Base-by-base conservation (phyloP, 2,113 vertebrate species). In the Chaetorhynchus papuensis region DNA sequence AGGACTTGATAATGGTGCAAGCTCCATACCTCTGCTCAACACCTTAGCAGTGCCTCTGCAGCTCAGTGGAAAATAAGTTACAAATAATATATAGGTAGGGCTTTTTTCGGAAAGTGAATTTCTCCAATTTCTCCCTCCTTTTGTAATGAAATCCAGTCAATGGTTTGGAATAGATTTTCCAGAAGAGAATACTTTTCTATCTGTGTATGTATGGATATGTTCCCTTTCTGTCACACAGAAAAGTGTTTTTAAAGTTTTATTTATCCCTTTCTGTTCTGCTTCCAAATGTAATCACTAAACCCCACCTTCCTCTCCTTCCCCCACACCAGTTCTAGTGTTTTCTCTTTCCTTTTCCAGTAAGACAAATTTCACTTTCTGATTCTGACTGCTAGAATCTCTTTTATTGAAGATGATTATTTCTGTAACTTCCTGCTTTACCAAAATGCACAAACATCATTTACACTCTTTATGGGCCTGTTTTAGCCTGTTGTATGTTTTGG, bases 91-190 rank as follows among this genome's bases (percentile, higher is more conserved):
- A 31, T 53, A 90, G 44, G 24, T 42, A 88, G 44, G 44, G n/a
- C 11, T 77, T 90, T 57, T 91, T 90, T 96, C 80, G 89, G 44
- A 66, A 22, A 31, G 11, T 63, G 35, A 53, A 83, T 74, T 78
- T 66, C 31, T 91, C 21, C 6, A 42, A 5, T 63, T 70, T 94
- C 41, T 93, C 27, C 50, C 59, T 81, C 24, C 13, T 89, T 79
- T 95, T 65, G 12, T 66, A 86, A 57, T 70, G 50, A 93, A 95
- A 88, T 37, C 45, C 33, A 42, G 53, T 94, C 9, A 13, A 39
- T 87, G 82, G 11, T 78, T 96, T 80, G 24, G 33, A 81, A 90
- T 64, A 9, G 64, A 76, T 87, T 68, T 90, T 91, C 41, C 42
- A 83, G 42, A 42, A 74, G 7, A 79, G n/a, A 68, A 47, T 35